Evolutionary conservation across 1,140 invertebrate genomes (phyloP).

Genomic region (Sarcophaga bullata): DNA sequence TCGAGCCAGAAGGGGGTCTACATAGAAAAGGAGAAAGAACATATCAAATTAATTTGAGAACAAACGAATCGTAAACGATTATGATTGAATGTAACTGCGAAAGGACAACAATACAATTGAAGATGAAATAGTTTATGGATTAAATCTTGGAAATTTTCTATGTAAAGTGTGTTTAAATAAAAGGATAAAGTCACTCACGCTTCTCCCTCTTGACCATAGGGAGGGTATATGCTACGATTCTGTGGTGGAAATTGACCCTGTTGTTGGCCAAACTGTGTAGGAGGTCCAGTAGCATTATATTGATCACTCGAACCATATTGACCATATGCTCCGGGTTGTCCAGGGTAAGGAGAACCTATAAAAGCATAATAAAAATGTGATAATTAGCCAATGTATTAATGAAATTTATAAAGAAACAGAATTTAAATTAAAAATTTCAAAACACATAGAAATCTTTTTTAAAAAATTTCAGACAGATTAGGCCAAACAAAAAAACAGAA

Average conservation of each 20-base stretch:
- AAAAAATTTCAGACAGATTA: slow-evolving; percentile 11
- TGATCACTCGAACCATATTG: slow-evolving; percentile 66
- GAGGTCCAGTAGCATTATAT: slow-evolving; percentile 66
- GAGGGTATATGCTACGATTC: slow-evolving; percentile 77
- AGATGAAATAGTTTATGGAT: background rate
- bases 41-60: background rate
- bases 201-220: slow-evolving; percentile 75
- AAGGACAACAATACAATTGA: slow-evolving; percentile 29
- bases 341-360: slow-evolving; percentile 67
- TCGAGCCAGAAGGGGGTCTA: slow-evolving; percentile 60
- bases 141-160: slow-evolving; percentile 33
- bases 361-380: slow-evolving; percentile 40
- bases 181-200: slow-evolving; percentile 59
- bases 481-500: slow-evolving; percentile 18
- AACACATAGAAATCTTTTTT: slow-evolving; percentile 11
- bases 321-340: slow-evolving; percentile 66
- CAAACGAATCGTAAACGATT: background rate
- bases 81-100: background rate
- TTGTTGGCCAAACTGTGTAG: slow-evolving; percentile 70
- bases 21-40: slow-evolving; percentile 6
- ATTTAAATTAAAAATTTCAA: slow-evolving; percentile 38
- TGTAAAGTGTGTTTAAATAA: slow-evolving; percentile 42
- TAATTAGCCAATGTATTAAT: background rate
- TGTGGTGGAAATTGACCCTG: slow-evolving; percentile 76
- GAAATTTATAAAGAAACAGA: slow-evolving; percentile 34